Conservation (phyloP, 2,888 invertebrate genomes). For the Aleiodes alternator region DNA sequence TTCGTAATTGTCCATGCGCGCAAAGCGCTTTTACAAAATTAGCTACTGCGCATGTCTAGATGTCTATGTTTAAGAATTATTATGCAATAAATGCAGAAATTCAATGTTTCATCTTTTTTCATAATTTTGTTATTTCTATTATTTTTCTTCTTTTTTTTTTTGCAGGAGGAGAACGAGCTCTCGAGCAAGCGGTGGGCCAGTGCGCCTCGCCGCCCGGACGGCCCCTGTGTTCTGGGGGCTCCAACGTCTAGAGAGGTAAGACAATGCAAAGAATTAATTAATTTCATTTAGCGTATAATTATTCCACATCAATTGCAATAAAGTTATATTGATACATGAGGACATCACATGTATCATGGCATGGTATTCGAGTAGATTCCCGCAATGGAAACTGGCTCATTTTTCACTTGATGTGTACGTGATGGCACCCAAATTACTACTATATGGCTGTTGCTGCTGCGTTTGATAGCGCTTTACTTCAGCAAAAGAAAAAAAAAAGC, state of each 20-base stretch:
- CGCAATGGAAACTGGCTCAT: slow-evolving; percentile 66
- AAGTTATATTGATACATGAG: slow-evolving; percentile 27
- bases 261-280: slow-evolving; percentile 7
- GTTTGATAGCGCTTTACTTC: too few relatives aligned
- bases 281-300: background rate
- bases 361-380: slow-evolving; percentile 49
- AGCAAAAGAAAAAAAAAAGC: slow-evolving; percentile 29
- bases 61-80: too few relatives aligned
- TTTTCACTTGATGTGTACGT: slow-evolving; percentile 62
- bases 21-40: slow-evolving; percentile 17
- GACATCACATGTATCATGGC: slow-evolving; percentile 15
- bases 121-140: slow-evolving; percentile 38
- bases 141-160: too few relatives aligned
- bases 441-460: background rate
- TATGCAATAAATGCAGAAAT: slow-evolving; percentile 18
- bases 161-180: slow-evolving; percentile 84
- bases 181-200: slow-evolving; percentile 83
- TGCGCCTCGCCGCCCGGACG: slow-evolving; percentile 81
- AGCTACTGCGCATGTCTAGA: slow-evolving; percentile 9
- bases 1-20: slow-evolving; percentile 38
- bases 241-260: slow-evolving; percentile 74
- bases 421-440: slow-evolving; percentile 66
- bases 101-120: slow-evolving; percentile 19
- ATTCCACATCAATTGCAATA: background rate
- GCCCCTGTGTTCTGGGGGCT: slow-evolving; percentile 74